Percentiles rank a stretch among this genome's conserved stretches.
These are phyloP conservation scores for Tenualosa thibaudeaui DNA, from an alignment of 2,797 vertebrate genomes.

Conservation along the genomic window DNA sequence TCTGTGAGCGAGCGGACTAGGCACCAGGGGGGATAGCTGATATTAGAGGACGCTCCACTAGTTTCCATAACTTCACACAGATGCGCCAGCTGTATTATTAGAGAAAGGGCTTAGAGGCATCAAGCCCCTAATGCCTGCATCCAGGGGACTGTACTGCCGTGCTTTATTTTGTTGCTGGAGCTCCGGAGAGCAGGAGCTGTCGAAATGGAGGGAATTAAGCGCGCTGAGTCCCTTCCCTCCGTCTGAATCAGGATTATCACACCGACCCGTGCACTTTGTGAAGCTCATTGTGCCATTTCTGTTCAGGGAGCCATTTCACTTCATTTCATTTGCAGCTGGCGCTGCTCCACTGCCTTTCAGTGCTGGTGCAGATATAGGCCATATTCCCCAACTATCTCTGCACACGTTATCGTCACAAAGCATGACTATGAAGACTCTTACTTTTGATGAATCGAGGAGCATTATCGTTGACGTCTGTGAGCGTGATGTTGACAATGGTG, in stretches of 20 bases:
- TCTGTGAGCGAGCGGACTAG: background rate
- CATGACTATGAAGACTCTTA: conserved; percentile 66
- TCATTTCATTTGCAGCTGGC: background rate
- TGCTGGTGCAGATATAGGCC: background rate
- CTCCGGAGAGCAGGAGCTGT: background rate
- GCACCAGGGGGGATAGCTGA: background rate
- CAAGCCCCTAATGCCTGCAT: conserved; percentile 10
- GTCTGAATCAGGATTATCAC: conserved; percentile 53
- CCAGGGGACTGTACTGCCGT: conserved; percentile 7
- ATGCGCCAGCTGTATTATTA: background rate
- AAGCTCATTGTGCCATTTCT: conserved; percentile 33
- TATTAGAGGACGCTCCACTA: background rate
- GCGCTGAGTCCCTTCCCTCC: conserved; percentile 40
- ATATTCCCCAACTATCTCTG: background rate
- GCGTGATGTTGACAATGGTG: conserved; percentile 86
- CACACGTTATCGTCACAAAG: background rate
- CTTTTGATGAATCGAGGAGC: conserved; percentile 87
- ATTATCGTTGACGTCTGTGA: conserved; percentile 94
- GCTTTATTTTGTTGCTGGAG: background rate
- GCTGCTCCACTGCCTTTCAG: background rate
- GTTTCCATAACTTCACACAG: conserved; percentile 21
- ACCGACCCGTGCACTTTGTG: conserved; percentile 41
- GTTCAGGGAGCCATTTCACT: conserved; percentile 32
- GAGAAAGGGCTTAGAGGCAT: conserved; percentile 6
- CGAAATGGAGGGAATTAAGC: conserved; percentile 15